Conservation (phyloP, 2,113 vertebrate species). For the Tretioscincus oriximinensis region DNA sequence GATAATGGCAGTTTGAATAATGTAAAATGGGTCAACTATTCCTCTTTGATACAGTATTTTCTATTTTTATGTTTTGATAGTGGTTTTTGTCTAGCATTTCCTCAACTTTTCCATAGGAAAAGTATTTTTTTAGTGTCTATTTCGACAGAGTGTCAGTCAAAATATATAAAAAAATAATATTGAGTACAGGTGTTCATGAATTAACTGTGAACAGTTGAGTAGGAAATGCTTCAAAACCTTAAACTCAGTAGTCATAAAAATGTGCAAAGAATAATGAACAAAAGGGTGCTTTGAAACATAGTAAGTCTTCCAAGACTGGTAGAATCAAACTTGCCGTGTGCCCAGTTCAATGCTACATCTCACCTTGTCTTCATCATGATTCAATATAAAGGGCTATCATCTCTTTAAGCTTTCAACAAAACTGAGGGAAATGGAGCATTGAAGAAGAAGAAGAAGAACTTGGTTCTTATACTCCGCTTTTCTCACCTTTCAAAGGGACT, state of each 20-base stretch:
- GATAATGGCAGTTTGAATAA: not conserved
- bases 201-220: not conserved
- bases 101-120: not conserved
- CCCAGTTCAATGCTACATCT: not conserved
- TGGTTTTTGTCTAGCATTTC: not conserved
- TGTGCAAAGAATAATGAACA: slow-evolving; percentile 3
- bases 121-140: not conserved
- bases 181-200: not conserved
- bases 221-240: not conserved
- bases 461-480: too few species aligned
- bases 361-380: not conserved
- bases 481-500: too few species aligned
- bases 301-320: not conserved
- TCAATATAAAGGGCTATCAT: not conserved
- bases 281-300: not conserved
- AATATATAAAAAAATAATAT: not conserved
- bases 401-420: not conserved
- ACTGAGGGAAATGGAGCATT: not conserved
- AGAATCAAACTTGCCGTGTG: not conserved
- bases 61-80: not conserved
- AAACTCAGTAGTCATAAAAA: not conserved
- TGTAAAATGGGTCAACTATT: not conserved
- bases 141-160: not conserved
- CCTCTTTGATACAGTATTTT: not conserved
- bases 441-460: too few species aligned